Evolutionary conservation across 2,113 vertebrate species (phyloP).

Genomic region (Crotalus tigris): DNA sequence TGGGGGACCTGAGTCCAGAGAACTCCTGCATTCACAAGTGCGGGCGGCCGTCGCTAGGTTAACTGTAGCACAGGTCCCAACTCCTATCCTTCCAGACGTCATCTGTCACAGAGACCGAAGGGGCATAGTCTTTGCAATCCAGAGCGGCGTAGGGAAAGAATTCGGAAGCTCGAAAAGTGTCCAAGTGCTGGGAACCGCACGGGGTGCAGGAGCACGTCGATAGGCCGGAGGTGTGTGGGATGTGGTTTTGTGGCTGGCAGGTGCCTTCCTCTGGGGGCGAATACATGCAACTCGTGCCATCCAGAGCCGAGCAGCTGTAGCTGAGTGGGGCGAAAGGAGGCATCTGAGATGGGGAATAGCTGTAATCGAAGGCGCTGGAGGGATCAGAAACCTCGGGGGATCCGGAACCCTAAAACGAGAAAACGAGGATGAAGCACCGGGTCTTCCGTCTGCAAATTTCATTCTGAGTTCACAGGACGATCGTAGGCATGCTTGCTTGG

Average conservation of each 20-base stretch:
- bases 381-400: conserved; percentile 74
- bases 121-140: conserved; percentile 72
- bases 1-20: neutral
- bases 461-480: neutral
- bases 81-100: conserved; percentile 74
- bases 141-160: conserved; percentile 62
- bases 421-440: rapidly evolving
- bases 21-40: neutral
- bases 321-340: conserved; percentile 71
- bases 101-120: conserved; percentile 53
- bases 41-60: conserved; percentile 31
- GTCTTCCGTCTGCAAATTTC: too few species aligned
- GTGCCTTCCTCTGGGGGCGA: conserved; percentile 61
- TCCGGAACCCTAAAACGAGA: conserved; percentile 68
- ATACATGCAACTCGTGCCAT: conserved; percentile 64
- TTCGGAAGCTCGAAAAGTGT: conserved; percentile 53
- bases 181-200: conserved; percentile 58
- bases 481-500: neutral
- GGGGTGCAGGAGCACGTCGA: conserved; percentile 73
- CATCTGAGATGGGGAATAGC: conserved; percentile 79
- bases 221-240: conserved; percentile 49
- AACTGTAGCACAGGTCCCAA: conserved; percentile 85
- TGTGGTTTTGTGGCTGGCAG: conserved; percentile 50
- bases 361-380: conserved; percentile 74
- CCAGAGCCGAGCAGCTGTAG: conserved; percentile 75